phyloP scores from a whole-genome alignment of 2,797 vertebrate species.

The Echeneis naucrates region DNA sequence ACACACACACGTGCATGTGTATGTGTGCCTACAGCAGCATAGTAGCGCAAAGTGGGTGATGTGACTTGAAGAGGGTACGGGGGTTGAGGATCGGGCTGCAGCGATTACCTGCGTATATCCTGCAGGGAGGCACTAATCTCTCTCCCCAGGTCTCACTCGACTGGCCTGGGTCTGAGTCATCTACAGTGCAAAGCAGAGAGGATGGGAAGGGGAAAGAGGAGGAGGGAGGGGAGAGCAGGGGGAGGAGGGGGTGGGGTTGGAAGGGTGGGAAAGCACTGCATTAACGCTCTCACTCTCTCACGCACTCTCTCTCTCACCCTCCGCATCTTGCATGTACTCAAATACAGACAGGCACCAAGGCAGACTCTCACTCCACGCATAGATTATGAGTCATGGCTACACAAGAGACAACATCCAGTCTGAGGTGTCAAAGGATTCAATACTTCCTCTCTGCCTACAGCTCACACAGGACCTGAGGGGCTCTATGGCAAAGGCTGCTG shows the following conservation, averaged over 20 bases:
- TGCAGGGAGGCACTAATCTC: constrained; percentile 92
- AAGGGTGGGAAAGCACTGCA: constrained; percentile 86
- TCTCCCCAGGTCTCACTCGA: constrained; percentile 90
- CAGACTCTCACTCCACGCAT: constrained; percentile 62
- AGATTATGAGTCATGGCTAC: constrained; percentile 74
- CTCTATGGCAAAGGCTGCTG: constrained; percentile 16
- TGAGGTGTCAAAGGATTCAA: constrained; percentile 36
- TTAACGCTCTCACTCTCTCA: constrained; percentile 80
- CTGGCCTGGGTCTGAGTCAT: constrained; percentile 93
- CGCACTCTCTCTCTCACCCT: constrained; percentile 68
- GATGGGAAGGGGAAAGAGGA: constrained; percentile 75
- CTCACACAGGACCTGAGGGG: constrained; percentile 36
- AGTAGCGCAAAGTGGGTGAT: constrained; percentile 55
- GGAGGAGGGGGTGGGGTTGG: constrained; percentile 77
- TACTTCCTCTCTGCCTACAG: constrained; percentile 30
- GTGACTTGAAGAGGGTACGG: constrained; percentile 54
- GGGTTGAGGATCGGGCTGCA: constrained; percentile 72
- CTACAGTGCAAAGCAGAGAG: constrained; percentile 92
- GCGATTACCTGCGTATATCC: constrained; percentile 91
- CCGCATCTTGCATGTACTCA: constrained; percentile 65
- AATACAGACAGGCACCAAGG: constrained; percentile 66
- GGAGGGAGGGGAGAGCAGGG: constrained; percentile 49
- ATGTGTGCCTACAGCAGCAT: constrained; percentile 61
- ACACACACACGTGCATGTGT: constrained; percentile 76
- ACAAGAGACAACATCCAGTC: constrained; percentile 57